phyloP scores from a whole-genome alignment of 2,113 vertebrate genomes.

The Zosterops hypoxanthus region DNA sequence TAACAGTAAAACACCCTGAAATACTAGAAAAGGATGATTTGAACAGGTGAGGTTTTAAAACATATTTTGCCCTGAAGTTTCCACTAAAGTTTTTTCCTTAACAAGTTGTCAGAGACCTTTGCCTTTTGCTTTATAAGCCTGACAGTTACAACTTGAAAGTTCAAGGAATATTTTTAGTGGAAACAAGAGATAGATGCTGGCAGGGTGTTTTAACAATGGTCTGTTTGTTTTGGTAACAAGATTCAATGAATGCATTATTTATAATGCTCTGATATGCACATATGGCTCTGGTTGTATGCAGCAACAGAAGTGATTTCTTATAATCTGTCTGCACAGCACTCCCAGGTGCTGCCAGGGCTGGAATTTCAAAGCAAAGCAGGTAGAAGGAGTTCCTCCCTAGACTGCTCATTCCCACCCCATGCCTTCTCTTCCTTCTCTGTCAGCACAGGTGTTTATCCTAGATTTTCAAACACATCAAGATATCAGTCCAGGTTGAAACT shows the following conservation, averaged over 20 bases:
- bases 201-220: slow-evolving; percentile 9
- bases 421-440: not conserved
- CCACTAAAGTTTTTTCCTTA: not conserved
- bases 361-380: not conserved
- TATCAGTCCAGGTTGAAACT: not conserved
- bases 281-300: not conserved
- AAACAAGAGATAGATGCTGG: slow-evolving; percentile 21
- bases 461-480: not conserved
- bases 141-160: slow-evolving; percentile 28
- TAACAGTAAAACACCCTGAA: slow-evolving; percentile 43
- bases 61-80: slow-evolving; percentile 1
- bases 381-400: not conserved
- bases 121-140: slow-evolving; percentile 16
- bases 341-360: not conserved
- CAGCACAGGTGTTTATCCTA: not conserved
- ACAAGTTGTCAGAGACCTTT: slow-evolving; percentile 6
- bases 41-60: slow-evolving; percentile 49
- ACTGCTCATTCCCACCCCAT: not conserved
- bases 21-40: slow-evolving; percentile 51
- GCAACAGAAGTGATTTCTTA: not conserved
- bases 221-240: slow-evolving; percentile 56
- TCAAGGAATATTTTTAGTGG: slow-evolving; percentile 39
- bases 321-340: not conserved
- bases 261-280: slow-evolving; percentile 6
- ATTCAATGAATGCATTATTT: slow-evolving; percentile 48